phyloP scores from a whole-genome alignment of 2,888 invertebrate genomes.

The Drosophila dives region DNA sequence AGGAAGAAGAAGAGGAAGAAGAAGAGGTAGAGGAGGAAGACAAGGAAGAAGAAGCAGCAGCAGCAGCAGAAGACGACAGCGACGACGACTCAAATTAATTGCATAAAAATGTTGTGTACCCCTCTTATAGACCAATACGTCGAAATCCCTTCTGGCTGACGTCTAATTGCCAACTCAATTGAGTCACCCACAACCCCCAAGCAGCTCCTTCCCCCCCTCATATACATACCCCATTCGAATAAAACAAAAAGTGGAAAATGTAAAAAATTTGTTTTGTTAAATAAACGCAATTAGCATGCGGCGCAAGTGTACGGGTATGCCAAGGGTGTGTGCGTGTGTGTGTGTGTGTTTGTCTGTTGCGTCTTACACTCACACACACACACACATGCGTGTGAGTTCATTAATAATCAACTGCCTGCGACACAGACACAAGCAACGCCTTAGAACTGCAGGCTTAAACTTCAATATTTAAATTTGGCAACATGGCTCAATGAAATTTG shows the following conservation, averaged over 20 bases:
- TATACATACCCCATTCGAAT: not conserved
- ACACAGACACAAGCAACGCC: constrained; percentile 13
- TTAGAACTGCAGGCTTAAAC: constrained; percentile 24
- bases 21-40: no score
- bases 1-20: no score
- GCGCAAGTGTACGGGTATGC: constrained; percentile 51
- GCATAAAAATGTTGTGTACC: constrained; percentile 70
- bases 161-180: constrained; percentile 74
- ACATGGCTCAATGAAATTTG: constrained; percentile 47
- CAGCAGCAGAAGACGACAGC: constrained; percentile 42
- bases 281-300: constrained; percentile 77
- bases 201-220: no score
- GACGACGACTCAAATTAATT: constrained; percentile 74
- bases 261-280: constrained; percentile 76
- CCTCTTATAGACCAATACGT: constrained; percentile 23
- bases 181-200: constrained; percentile 36
- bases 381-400: constrained; percentile 31
- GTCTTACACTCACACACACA: constrained; percentile 31
- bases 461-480: constrained; percentile 43
- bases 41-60: not conserved
- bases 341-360: constrained; percentile 22
- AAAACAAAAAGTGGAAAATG: constrained; percentile 41
- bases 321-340: constrained; percentile 48
- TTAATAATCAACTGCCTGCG: constrained; percentile 47
- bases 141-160: constrained; percentile 61